Conservation (phyloP, 53 echinoderm and acorn worm species). For the Holothuria scabra region DNA sequence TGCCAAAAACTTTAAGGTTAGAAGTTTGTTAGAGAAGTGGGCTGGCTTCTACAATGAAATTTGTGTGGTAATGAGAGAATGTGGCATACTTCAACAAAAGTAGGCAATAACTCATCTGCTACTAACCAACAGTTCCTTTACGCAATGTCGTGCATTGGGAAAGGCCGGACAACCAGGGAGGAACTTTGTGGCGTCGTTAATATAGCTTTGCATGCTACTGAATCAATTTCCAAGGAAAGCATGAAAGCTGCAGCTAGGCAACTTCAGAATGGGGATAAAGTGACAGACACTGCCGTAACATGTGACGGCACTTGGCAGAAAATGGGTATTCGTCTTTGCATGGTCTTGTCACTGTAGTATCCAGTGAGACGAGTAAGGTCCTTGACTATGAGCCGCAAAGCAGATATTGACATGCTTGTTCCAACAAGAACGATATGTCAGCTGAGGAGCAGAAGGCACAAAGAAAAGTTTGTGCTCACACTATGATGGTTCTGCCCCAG, state of each 20-base stretch:
- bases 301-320: constrained; percentile 24
- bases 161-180: constrained; percentile 10
- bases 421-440: not conserved
- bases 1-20: not conserved
- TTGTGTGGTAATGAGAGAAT: constrained; percentile 8
- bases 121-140: constrained; percentile 26
- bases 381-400: constrained; percentile 11
- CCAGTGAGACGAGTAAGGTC: constrained; percentile 3
- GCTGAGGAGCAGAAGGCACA: not conserved
- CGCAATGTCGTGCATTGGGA: constrained; percentile 15
- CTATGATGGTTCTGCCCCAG: constrained; percentile 48
- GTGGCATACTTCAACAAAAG: constrained; percentile 4
- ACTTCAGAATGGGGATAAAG: not conserved
- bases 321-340: constrained; percentile 24
- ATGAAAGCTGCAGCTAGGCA: not conserved
- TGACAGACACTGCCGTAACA: constrained; percentile 6
- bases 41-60: constrained; percentile 7
- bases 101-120: constrained; percentile 25
- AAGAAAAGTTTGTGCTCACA: constrained; percentile 11
- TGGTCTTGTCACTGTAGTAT: constrained; percentile 10
- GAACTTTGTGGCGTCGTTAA: constrained; percentile 21
- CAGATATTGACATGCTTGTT: constrained; percentile 3
- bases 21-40: constrained; percentile 3
- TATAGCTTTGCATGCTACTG: constrained; percentile 31
- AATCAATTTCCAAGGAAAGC: not conserved